These are phyloP conservation scores for Drosophila ficusphila DNA, from an alignment of 1,140 invertebrate genomes.

Conservation along the genomic window DNA sequence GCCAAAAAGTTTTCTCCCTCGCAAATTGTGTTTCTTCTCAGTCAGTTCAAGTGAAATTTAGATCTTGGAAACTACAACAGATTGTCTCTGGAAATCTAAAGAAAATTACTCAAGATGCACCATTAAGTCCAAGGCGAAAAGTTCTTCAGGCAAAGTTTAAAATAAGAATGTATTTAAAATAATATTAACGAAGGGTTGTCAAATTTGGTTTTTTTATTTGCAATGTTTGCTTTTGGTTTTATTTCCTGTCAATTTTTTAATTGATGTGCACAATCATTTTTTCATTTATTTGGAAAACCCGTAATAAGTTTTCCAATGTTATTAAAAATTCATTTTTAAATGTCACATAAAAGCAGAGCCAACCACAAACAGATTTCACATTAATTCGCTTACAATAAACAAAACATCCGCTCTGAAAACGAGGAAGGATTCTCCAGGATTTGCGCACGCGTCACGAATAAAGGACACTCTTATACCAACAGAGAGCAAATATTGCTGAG, in stretches of 20 bases:
- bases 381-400: slow-evolving; percentile 55
- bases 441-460: slow-evolving; percentile 44
- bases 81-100: slow-evolving; percentile 18
- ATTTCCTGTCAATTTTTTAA: too few relatives aligned
- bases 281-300: too few relatives aligned
- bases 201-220: too few relatives aligned
- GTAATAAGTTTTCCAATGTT: too few relatives aligned
- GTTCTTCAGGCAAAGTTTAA: not conserved
- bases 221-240: too few relatives aligned
- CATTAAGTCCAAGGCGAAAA: not conserved
- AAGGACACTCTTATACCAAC: slow-evolving; percentile 45
- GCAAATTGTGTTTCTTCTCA: slow-evolving; percentile 28
- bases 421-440: not conserved
- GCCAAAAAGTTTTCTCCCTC: slow-evolving; percentile 40
- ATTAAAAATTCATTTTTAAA: slow-evolving; percentile 6
- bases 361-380: slow-evolving; percentile 53
- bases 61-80: slow-evolving; percentile 37
- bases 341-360: slow-evolving; percentile 12
- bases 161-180: not conserved
- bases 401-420: slow-evolving; percentile 32
- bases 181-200: not conserved
- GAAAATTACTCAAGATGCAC: slow-evolving; percentile 21
- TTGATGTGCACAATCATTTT: too few relatives aligned
- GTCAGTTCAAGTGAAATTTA: slow-evolving; percentile 33
- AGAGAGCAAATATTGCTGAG: slow-evolving; percentile 2